A percentile compares a stretch with the other conserved stretches of the same genome.
These are phyloP conservation scores for Sarcophaga rosellei DNA, from an alignment of 2,888 invertebrate species.

Conservation along the genomic window DNA sequence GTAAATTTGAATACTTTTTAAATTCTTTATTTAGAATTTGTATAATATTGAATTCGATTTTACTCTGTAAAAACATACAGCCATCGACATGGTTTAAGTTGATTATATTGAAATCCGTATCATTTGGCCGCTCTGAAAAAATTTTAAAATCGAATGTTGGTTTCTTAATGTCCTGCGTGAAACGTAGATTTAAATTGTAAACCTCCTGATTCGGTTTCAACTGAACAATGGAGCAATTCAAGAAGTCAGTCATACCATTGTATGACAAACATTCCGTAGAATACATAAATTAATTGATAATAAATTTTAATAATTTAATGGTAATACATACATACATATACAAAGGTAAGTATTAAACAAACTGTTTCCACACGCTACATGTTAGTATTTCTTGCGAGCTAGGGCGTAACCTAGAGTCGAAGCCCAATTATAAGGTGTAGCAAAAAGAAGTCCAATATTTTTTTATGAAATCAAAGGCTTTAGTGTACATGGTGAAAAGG, in stretches of 20 bases:
- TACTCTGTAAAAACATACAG: slow-evolving; percentile 32
- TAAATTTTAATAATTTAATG: too few relatives aligned
- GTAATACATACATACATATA: too few relatives aligned
- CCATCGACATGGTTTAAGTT: slow-evolving; percentile 37
- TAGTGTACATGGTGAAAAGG: too few relatives aligned
- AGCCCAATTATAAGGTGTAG: too few relatives aligned
- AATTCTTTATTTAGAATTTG: slow-evolving; percentile 53
- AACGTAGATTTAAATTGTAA: slow-evolving; percentile 21
- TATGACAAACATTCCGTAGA: slow-evolving; percentile 2
- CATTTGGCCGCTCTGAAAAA: not conserved
- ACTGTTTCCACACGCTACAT: too few relatives aligned
- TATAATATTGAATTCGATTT: slow-evolving; percentile 15
- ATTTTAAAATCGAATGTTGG: slow-evolving; percentile 11
- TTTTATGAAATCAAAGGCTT: too few relatives aligned
- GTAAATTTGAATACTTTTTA: slow-evolving; percentile 39
- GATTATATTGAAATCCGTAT: slow-evolving; percentile 4
- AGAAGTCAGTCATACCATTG: slow-evolving; percentile 19
- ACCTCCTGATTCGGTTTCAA: slow-evolving; percentile 7
- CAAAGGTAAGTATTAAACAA: too few relatives aligned
- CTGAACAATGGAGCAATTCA: slow-evolving; percentile 4
- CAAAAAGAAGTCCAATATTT: too few relatives aligned
- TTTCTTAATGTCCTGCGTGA: not conserved
- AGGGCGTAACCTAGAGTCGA: too few relatives aligned
- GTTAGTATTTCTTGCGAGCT: too few relatives aligned
- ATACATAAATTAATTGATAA: not conserved